phyloP scores from a whole-genome alignment of 2,888 invertebrate species.

The Mechanitis mazaeus region DNA sequence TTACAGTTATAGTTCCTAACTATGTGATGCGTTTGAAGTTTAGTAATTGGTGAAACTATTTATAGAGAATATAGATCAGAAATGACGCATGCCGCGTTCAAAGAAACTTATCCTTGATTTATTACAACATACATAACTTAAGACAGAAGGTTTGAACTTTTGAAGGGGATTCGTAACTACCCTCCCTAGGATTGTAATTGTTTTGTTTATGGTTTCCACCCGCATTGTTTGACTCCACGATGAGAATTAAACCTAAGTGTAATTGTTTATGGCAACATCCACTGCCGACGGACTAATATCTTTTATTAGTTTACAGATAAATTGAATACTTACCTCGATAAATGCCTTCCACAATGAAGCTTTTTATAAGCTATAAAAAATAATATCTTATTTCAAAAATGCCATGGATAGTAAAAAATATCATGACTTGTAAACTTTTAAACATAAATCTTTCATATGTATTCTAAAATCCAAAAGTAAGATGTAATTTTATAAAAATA shows the following conservation, averaged over 20 bases:
- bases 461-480: no score
- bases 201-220: conserved; percentile 55
- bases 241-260: conserved; percentile 53
- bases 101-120: conserved; percentile 21
- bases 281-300: conserved; percentile 37
- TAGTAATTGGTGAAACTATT: conserved; percentile 11
- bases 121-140: conserved; percentile 26
- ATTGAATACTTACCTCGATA: conserved; percentile 19
- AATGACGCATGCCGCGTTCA: conserved; percentile 7
- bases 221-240: conserved; percentile 48
- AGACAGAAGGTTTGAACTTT: conserved; percentile 37
- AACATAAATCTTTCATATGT: no score
- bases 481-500: not conserved
- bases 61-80: conserved; percentile 9
- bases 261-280: conserved; percentile 50
- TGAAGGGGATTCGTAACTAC: conserved; percentile 51
- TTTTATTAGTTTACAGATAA: conserved; percentile 28
- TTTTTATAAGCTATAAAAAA: no score
- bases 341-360: not conserved
- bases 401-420: no score
- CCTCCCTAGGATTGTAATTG: conserved; percentile 52
- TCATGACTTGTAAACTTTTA: no score
- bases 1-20: no score
- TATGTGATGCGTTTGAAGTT: not conserved
- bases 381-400: no score